Conservation (phyloP, 2,113 vertebrate genomes). For the Heterocephalus glaber region DNA sequence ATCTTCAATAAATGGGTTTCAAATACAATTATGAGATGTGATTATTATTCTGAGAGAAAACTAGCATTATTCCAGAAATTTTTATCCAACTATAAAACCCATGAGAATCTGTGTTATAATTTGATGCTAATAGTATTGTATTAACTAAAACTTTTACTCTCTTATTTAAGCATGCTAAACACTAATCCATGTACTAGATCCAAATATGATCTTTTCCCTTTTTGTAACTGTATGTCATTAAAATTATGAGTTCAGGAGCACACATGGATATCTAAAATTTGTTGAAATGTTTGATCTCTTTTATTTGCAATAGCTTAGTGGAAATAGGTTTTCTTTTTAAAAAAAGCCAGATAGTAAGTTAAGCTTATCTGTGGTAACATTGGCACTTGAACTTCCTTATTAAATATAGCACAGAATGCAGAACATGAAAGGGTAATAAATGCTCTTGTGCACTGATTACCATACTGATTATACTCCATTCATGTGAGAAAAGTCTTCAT, state of each 20-base stretch:
- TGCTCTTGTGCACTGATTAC: not conserved
- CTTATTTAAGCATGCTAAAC: not conserved
- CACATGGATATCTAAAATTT: not conserved
- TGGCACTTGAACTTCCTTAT: not conserved
- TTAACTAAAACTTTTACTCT: not conserved
- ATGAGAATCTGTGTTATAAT: not conserved
- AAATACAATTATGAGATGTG: not conserved
- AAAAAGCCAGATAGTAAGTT: not conserved
- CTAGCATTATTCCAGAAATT: not conserved
- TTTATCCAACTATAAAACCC: not conserved
- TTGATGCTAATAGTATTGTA: not conserved
- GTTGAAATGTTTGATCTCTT: not conserved
- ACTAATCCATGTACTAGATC: not conserved
- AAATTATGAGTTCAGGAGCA: not conserved
- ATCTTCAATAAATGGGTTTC: not conserved
- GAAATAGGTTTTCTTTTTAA: not conserved
- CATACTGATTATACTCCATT: not conserved
- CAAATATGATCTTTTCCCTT: not conserved
- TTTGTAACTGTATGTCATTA: not conserved
- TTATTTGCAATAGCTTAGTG: not conserved
- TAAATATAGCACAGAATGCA: not conserved
- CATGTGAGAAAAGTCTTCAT: not conserved
- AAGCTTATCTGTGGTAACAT: not conserved
- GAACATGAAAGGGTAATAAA: not conserved
- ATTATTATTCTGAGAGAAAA: not conserved